A percentile compares a stretch with the other conserved stretches of the same genome.
Conservation (phyloP, 2,888 invertebrate species). For the Sminthurides aquaticus region DNA sequence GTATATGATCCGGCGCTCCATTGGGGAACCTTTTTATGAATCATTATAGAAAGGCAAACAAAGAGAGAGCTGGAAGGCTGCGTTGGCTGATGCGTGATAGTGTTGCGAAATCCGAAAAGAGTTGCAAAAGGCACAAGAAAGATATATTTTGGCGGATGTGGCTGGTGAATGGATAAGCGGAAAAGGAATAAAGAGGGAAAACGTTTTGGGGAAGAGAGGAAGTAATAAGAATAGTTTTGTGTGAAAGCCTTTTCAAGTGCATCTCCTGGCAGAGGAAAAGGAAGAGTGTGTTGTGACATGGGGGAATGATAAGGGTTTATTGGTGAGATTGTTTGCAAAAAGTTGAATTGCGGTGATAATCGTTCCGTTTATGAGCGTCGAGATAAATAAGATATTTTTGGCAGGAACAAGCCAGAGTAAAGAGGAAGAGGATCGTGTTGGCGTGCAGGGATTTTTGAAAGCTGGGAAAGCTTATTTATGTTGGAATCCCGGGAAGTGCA, state of each 20-base stretch:
- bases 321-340: neutral
- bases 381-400: neutral
- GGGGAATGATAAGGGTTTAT: neutral
- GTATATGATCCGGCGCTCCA: too few species aligned
- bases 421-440: too few species aligned
- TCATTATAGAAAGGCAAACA: too few species aligned
- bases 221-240: neutral
- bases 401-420: neutral
- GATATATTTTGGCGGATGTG: too few species aligned
- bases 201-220: neutral
- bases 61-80: too few species aligned
- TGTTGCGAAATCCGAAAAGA: too few species aligned
- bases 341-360: neutral
- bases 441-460: too few species aligned
- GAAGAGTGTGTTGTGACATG: neutral
- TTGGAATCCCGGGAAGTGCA: neutral
- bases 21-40: too few species aligned
- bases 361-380: neutral
- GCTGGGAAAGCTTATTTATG: neutral
- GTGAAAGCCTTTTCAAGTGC: too few species aligned
- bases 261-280: too few species aligned
- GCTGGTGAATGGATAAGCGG: neutral
- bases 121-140: too few species aligned
- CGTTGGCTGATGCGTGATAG: too few species aligned
- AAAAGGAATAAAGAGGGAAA: neutral